Conservation (phyloP, 2,797 vertebrate species). For the Etheostoma nigrum region DNA sequence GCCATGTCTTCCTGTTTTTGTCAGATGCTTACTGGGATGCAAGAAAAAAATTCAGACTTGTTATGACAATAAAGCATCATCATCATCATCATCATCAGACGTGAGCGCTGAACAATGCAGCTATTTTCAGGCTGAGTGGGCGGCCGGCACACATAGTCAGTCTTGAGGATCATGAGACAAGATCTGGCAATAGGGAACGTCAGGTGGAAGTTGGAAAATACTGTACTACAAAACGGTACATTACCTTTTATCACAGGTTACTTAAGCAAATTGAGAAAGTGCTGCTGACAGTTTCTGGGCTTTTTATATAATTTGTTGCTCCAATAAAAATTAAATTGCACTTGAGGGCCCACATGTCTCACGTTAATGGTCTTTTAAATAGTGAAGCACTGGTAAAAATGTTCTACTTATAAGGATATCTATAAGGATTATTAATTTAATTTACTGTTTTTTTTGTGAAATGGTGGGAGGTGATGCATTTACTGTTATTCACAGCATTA, state of each 20-base stretch:
- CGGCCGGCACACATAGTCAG: constrained; percentile 8
- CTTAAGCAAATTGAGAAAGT: constrained; percentile 12
- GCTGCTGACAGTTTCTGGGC: constrained; percentile 21
- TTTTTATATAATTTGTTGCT: constrained; percentile 26
- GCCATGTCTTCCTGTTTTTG: constrained; percentile 34
- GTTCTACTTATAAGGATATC: constrained; percentile 10
- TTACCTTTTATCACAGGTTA: constrained; percentile 9
- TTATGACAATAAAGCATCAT: no score
- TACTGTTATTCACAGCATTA: constrained; percentile 28
- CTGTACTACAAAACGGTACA: constrained; percentile 2
- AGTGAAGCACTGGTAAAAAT: neutral
- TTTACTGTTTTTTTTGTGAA: constrained; percentile 27
- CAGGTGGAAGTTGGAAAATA: constrained; percentile 39
- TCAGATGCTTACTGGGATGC: constrained; percentile 34
- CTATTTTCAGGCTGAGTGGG: constrained; percentile 75
- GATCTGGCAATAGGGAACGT: constrained; percentile 35
- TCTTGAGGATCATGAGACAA: constrained; percentile 40
- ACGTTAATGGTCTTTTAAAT: constrained; percentile 5
- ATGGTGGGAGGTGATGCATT: constrained; percentile 45
- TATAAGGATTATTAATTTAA: neutral
- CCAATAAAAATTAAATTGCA: constrained; percentile 18
- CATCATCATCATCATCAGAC: constrained; percentile 15
- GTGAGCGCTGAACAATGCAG: constrained; percentile 60
- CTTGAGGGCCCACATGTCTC: constrained; percentile 8
- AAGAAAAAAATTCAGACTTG: no score